A percentile compares a stretch with the other conserved stretches of the same genome.
These are phyloP conservation scores for Procavia capensis DNA, from an alignment of 2,113 vertebrate species.

Conservation along the genomic window DNA sequence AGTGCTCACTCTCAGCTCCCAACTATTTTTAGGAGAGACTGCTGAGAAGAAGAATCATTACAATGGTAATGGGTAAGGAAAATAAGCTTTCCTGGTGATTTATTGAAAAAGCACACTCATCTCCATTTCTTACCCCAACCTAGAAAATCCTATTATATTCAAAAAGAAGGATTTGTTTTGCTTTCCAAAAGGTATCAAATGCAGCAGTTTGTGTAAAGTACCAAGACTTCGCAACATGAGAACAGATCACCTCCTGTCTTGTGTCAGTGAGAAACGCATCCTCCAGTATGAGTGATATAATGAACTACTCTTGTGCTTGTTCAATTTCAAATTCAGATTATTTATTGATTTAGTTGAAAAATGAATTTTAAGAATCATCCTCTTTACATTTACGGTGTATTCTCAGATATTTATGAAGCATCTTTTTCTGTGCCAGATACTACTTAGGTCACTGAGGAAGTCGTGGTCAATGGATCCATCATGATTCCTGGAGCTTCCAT, in stretches of 20 bases:
- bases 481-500: background rate
- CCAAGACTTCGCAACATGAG: background rate
- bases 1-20: fast-evolving
- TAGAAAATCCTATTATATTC: background rate
- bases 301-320: fast-evolving
- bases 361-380: background rate
- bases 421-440: background rate
- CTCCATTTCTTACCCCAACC: background rate
- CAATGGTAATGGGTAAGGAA: background rate
- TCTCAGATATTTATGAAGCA: background rate
- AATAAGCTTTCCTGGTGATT: background rate
- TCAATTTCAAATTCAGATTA: background rate
- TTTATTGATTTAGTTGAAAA: background rate
- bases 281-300: background rate
- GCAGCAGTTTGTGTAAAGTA: background rate
- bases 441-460: background rate
- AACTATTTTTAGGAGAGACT: conserved; percentile 32
- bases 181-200: background rate
- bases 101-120: background rate
- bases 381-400: background rate
- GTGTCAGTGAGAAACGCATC: background rate
- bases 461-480: background rate
- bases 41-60: background rate
- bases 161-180: background rate
- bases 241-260: background rate